Percentiles rank a stretch among this genome's conserved stretches.
Evolutionary conservation across 1,140 invertebrate genomes (phyloP).

Genomic region (Paralvinella palmiformis): DNA sequence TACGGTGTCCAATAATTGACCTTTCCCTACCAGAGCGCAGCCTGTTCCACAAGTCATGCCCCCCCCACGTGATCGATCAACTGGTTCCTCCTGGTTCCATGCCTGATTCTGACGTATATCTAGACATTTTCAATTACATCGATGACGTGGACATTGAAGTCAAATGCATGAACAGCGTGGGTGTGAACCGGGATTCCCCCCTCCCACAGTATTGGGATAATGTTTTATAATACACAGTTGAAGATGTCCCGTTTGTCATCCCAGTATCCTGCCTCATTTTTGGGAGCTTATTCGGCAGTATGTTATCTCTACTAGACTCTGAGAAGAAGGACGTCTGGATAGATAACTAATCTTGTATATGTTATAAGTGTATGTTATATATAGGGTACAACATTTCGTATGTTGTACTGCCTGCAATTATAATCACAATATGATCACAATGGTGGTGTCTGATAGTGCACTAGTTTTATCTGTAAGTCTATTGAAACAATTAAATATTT

Average conservation of each 20-base stretch:
- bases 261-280: neutral
- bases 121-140: neutral
- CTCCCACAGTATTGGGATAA: neutral
- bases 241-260: neutral
- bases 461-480: too few species aligned
- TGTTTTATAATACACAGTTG: constrained; percentile 2
- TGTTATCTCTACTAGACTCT: neutral
- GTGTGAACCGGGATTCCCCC: neutral
- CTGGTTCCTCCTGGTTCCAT: neutral
- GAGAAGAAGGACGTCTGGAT: neutral
- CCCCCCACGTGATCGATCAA: neutral
- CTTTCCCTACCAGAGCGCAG: constrained; percentile 1
- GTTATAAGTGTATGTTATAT: neutral
- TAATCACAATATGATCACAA: neutral
- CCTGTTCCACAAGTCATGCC: neutral
- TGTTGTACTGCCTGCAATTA: neutral
- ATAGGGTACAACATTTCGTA: neutral
- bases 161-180: constrained; percentile 6
- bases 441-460: neutral
- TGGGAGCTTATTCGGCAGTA: constrained; percentile 4
- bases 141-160: constrained; percentile 1
- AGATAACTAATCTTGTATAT: neutral
- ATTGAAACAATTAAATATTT: too few species aligned
- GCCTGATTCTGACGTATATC: constrained; percentile 2
- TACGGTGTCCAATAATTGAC: neutral